Percentiles rank a stretch among this genome's conserved stretches.
phyloP scores from a whole-genome alignment of 2,797 vertebrate species.

The Margarornis squamiger region DNA sequence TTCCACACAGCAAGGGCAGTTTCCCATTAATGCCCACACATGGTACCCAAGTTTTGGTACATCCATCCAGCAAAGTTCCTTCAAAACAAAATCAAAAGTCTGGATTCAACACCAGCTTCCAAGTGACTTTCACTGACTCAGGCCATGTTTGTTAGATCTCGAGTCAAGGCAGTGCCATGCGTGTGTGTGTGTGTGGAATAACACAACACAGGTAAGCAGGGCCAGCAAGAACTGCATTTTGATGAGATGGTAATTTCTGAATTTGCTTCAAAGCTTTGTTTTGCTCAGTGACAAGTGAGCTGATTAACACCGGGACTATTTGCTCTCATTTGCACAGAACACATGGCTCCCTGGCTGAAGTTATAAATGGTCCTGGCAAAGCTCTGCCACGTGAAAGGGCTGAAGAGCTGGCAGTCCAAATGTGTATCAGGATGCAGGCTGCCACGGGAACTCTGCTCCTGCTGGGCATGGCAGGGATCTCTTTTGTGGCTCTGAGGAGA shows the following conservation, averaged over 20 bases:
- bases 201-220: neutral
- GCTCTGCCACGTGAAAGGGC: neutral
- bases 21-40: neutral
- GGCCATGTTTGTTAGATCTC: neutral
- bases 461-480: neutral
- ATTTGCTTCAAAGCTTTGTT: neutral
- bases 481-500: neutral
- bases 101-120: neutral
- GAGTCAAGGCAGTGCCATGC: neutral
- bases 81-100: neutral
- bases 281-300: neutral
- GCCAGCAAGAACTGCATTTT: neutral
- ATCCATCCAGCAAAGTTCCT: neutral
- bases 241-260: neutral
- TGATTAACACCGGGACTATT: slow-evolving; percentile 10
- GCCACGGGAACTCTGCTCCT: neutral
- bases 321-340: slow-evolving; percentile 14
- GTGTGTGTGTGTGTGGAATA: neutral
- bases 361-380: neutral
- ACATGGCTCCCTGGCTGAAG: neutral
- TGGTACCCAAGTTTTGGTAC: neutral
- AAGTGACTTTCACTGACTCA: neutral
- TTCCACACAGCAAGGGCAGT: neutral
- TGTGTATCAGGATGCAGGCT: neutral
- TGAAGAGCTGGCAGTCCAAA: neutral